Evolutionary conservation across 1,140 invertebrate genomes (phyloP).

Genomic region (Vanessa tameamea): DNA sequence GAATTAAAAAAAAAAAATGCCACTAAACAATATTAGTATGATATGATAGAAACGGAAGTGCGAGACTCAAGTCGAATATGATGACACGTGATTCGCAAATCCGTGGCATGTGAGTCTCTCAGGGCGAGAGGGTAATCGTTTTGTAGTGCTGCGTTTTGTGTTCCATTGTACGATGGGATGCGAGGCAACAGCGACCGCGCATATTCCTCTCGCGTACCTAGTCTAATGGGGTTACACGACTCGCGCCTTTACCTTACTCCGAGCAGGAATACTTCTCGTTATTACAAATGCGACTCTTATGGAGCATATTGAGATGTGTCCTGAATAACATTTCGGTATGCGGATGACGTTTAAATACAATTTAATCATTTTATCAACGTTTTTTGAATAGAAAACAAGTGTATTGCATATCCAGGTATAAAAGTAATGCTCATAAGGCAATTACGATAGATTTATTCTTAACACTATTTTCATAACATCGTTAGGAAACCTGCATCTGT

Average conservation of each 20-base stretch:
- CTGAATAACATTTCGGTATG: constrained; percentile 41
- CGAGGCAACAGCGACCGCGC: constrained; percentile 52
- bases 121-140: constrained; percentile 70
- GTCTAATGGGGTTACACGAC: constrained; percentile 58
- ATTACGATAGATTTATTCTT: no score
- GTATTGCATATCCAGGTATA: neutral
- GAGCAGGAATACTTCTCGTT: constrained; percentile 53
- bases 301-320: constrained; percentile 46
- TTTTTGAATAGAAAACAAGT: neutral
- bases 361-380: constrained; percentile 8
- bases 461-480: no score
- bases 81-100: constrained; percentile 20
- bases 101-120: constrained; percentile 44
- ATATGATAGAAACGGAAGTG: neutral
- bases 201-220: constrained; percentile 61
- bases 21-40: no score
- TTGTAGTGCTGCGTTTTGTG: constrained; percentile 64
- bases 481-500: no score
- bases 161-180: constrained; percentile 52
- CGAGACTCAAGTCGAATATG: constrained; percentile 16
- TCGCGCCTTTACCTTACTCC: constrained; percentile 48
- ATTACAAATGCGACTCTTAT: constrained; percentile 58
- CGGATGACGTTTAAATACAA: constrained; percentile 14
- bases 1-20: no score
- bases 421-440: neutral